phyloP scores from a whole-genome alignment of 2,797 vertebrate genomes.

The Poeciliopsis infans region DNA sequence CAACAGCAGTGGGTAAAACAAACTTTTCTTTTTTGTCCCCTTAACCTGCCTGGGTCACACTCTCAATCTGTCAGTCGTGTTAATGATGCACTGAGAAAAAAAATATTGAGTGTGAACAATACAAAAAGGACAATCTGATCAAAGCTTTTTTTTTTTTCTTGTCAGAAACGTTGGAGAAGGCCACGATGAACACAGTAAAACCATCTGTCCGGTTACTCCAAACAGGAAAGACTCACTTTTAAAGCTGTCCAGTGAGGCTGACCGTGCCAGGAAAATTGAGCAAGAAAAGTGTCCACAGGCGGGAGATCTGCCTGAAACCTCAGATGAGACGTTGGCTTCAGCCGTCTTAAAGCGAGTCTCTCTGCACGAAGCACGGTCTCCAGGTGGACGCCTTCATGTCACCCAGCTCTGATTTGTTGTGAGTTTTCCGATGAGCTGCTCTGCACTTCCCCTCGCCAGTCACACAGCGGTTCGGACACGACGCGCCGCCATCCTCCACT shows the following conservation, averaged over 20 bases:
- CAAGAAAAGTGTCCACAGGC: slow-evolving; percentile 45
- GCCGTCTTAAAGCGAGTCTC: slow-evolving; percentile 32
- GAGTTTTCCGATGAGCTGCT: slow-evolving; percentile 47
- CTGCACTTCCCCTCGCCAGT: slow-evolving; percentile 24
- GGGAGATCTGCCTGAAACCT: slow-evolving; percentile 45
- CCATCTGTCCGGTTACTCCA: slow-evolving; percentile 63
- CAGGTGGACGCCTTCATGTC: slow-evolving; percentile 50
- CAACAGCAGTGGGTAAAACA: slow-evolving; percentile 20
- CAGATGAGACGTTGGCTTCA: slow-evolving; percentile 38
- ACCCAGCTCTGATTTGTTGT: slow-evolving; percentile 49
- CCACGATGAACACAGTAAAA: slow-evolving; percentile 38
- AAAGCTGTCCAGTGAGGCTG: slow-evolving; percentile 63
- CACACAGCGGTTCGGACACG: slow-evolving; percentile 41
- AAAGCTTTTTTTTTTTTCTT: slow-evolving; percentile 17
- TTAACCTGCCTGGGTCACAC: slow-evolving; percentile 18
- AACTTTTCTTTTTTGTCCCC: slow-evolving; percentile 23
- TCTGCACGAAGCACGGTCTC: slow-evolving; percentile 25
- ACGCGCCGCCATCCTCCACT: slow-evolving; percentile 37
- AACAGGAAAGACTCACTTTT: slow-evolving; percentile 60
- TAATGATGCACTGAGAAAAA: slow-evolving; percentile 18
- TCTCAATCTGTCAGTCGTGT: slow-evolving; percentile 14
- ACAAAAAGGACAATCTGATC: slow-evolving; percentile 24
- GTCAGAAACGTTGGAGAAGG: slow-evolving; percentile 31
- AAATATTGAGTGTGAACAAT: background rate
- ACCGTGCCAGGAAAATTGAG: slow-evolving; percentile 60